Percentiles rank a stretch among this genome's conserved stretches.
Evolutionary conservation across 1,140 invertebrate species (phyloP).

Genomic region (Cherax destructor): DNA sequence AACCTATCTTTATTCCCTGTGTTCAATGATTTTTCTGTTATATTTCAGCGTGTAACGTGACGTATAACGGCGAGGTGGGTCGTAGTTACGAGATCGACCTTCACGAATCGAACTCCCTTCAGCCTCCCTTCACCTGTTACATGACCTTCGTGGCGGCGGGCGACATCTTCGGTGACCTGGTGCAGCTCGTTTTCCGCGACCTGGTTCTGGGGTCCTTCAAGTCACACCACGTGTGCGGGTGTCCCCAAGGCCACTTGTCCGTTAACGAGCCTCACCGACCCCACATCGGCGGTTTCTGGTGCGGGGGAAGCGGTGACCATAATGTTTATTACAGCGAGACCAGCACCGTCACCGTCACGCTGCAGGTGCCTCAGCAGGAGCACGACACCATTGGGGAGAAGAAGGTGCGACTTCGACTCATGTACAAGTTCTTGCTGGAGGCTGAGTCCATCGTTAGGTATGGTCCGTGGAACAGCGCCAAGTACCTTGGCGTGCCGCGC

Average conservation of each 20-base stretch:
- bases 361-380: constrained; percentile 77
- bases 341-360: constrained; percentile 84
- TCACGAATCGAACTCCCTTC: constrained; percentile 81
- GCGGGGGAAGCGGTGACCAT: constrained; percentile 88
- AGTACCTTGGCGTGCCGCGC: constrained; percentile 65
- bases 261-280: constrained; percentile 84
- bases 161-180: constrained; percentile 87
- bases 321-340: constrained; percentile 91
- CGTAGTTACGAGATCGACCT: constrained; percentile 85
- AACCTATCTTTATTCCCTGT: no score
- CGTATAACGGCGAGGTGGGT: constrained; percentile 87
- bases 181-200: constrained; percentile 81
- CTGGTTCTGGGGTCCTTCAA: constrained; percentile 63
- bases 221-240: constrained; percentile 71
- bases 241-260: constrained; percentile 80
- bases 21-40: neutral
- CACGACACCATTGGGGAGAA: constrained; percentile 52
- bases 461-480: constrained; percentile 71
- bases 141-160: constrained; percentile 91
- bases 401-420: constrained; percentile 61
- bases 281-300: constrained; percentile 86
- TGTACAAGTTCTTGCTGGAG: constrained; percentile 70
- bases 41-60: constrained; percentile 87
- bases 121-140: constrained; percentile 89
- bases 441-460: constrained; percentile 70